Percentiles rank a stretch among this genome's conserved stretches.
These are phyloP conservation scores for Chelon auratus DNA, from an alignment of 2,797 vertebrate genomes.

Conservation along the genomic window DNA sequence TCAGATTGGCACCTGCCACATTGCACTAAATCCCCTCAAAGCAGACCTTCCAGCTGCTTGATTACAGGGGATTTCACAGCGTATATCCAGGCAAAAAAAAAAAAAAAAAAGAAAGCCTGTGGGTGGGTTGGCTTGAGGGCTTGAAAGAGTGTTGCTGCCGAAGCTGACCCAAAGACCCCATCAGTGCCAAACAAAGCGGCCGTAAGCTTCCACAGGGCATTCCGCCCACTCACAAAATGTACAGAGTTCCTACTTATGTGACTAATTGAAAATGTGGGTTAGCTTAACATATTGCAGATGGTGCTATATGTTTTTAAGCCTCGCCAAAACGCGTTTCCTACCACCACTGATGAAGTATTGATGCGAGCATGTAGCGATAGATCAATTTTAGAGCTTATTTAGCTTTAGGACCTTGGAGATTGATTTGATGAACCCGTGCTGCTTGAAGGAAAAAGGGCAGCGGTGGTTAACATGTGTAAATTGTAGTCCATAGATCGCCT, in stretches of 20 bases:
- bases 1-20: slow-evolving; percentile 73
- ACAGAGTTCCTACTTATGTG: slow-evolving; percentile 12
- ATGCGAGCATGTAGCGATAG: slow-evolving; percentile 47
- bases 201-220: slow-evolving; percentile 25
- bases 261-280: slow-evolving; percentile 19
- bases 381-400: slow-evolving; percentile 68
- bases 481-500: slow-evolving; percentile 59
- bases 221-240: slow-evolving; percentile 8
- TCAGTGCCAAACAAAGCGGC: slow-evolving; percentile 31
- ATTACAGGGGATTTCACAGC: slow-evolving; percentile 74
- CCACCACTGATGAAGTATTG: slow-evolving; percentile 49
- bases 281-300: slow-evolving; percentile 24
- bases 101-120: slow-evolving; percentile 39
- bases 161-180: slow-evolving; percentile 65
- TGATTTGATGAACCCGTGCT: slow-evolving; percentile 61
- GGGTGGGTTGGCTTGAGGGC: slow-evolving; percentile 31
- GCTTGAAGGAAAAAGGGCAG: slow-evolving; percentile 53
- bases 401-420: slow-evolving; percentile 64
- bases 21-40: slow-evolving; percentile 73
- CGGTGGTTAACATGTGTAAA: slow-evolving; percentile 65
- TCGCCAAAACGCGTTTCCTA: slow-evolving; percentile 32
- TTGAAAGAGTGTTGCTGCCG: slow-evolving; percentile 46
- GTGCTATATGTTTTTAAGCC: slow-evolving; percentile 3
- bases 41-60: slow-evolving; percentile 72
- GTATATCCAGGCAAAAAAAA: slow-evolving; percentile 56